Base-by-base conservation (phyloP, 2,797 vertebrate species). In the Hippopotamyrus pictus region DNA sequence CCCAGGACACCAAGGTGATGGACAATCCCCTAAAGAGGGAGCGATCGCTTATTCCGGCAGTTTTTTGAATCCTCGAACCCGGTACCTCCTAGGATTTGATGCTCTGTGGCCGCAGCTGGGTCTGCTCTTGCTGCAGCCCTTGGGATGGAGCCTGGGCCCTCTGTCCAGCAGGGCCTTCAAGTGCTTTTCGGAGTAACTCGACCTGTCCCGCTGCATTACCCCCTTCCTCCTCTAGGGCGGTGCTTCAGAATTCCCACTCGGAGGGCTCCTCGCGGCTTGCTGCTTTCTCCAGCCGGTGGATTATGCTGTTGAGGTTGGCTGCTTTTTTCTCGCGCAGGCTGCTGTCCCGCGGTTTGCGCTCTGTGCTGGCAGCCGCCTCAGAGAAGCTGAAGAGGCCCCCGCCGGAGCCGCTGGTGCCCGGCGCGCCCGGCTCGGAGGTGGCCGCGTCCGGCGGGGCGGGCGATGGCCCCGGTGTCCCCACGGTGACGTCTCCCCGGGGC, bases 201-300 rank as follows among this genome's bases (percentile, higher is more conserved):
- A 50, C 50, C 11, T 17, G 12, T 8, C 44, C 25, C 3, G 2
- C 25, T 3, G 79, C 33, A 14, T 87, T 11, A 73, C 79, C 37
- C 51, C 73, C 44, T 5, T 37, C 46, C 41, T 3, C 41, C 73
- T 44, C 57, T 62, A 62, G 57, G 57, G n/a, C 3, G 41, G 82
- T 1, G 65, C 46, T 94, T 97, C 95, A 97, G 95, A 97, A 97
- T 94, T 98, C 97, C 97, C 97, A 97, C 93, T 97, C 97, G n/a
- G 95, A 95, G 91, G 97, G 95, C 94, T 99, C 99, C 93, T 99
- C 98, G 92, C 98, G 98, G 93, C 97, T 99, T 69, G 98, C 98
- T 2, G 98, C 99, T 95, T 99, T 99, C 97, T 99, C 99, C 96
- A 99, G 95, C 94, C 98, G 97, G 95, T 99, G 98, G 95, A 99